Evolutionary conservation across 2,797 vertebrate species (phyloP).

Genomic region (Coluber constrictor): DNA sequence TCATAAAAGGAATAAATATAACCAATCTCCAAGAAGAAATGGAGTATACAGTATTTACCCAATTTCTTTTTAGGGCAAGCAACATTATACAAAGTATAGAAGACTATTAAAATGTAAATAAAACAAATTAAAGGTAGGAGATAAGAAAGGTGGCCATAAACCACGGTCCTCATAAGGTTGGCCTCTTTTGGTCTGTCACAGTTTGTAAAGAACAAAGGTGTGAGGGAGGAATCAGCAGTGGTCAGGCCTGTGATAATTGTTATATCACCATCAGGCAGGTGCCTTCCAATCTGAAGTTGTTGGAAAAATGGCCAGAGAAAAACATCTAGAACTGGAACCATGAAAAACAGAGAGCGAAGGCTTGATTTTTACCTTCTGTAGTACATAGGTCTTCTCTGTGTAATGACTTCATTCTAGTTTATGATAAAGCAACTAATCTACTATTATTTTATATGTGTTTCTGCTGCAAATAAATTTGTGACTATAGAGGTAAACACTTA

Average conservation of each 20-base stretch:
- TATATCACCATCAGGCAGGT: not conserved
- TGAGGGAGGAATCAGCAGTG: not conserved
- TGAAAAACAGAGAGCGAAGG: not conserved
- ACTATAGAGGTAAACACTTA: not conserved
- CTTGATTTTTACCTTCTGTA: not conserved
- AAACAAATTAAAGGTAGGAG: not conserved
- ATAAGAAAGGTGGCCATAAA: not conserved
- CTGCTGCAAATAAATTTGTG: not conserved
- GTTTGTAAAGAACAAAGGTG: not conserved
- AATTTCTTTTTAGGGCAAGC: not conserved
- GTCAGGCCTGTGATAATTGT: not conserved
- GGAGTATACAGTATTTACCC: conserved; percentile 41
- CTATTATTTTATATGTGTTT: not conserved
- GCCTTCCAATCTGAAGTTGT: not conserved
- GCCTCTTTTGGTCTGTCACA: not conserved
- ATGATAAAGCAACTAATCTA: not conserved
- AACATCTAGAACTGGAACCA: not conserved
- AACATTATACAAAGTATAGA: not conserved
- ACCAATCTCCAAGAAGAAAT: conserved; percentile 49
- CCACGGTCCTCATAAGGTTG: not conserved
- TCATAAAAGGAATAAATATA: conserved; percentile 36
- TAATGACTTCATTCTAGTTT: not conserved
- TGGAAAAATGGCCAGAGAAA: not conserved
- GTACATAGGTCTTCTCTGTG: not conserved
- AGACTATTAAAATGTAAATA: not conserved